A percentile compares a stretch with the other conserved stretches of the same genome.
phyloP scores from a whole-genome alignment of 2,797 vertebrate species.

The Vireo griseus region DNA sequence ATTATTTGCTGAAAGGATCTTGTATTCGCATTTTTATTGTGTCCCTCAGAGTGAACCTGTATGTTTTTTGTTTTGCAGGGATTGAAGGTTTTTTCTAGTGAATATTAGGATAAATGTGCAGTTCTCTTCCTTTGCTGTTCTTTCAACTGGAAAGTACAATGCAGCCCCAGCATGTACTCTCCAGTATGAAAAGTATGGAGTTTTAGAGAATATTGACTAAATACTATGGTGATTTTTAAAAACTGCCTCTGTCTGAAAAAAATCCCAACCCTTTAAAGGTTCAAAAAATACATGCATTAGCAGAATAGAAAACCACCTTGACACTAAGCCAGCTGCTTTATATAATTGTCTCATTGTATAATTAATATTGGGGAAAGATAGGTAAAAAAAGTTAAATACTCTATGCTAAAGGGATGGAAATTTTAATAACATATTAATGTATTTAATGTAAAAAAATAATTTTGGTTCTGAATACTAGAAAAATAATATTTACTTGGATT shows the following conservation, averaged over 20 bases:
- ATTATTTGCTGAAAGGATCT: slow-evolving; percentile 30
- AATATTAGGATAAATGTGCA: slow-evolving; percentile 30
- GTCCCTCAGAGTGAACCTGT: not conserved
- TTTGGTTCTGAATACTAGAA: not conserved
- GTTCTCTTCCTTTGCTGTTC: slow-evolving; percentile 40
- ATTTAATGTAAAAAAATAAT: not conserved
- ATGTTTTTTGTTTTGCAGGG: not conserved
- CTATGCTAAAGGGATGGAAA: not conserved
- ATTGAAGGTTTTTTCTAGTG: not conserved
- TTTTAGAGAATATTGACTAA: not conserved
- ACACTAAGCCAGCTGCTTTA: not conserved
- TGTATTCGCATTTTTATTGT: not conserved
- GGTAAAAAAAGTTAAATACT: not conserved
- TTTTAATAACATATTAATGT: not conserved
- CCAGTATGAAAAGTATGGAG: not conserved
- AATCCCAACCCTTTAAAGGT: not conserved
- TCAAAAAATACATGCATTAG: not conserved
- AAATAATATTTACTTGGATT: not conserved
- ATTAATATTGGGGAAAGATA: not conserved
- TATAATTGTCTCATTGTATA: not conserved
- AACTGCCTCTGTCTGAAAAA: not conserved
- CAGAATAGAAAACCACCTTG: not conserved
- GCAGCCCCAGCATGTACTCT: slow-evolving; percentile 13
- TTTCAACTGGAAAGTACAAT: slow-evolving; percentile 31
- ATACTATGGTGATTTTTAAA: not conserved